Conservation (phyloP, 2,113 vertebrate genomes). For the Scortum barcoo region DNA sequence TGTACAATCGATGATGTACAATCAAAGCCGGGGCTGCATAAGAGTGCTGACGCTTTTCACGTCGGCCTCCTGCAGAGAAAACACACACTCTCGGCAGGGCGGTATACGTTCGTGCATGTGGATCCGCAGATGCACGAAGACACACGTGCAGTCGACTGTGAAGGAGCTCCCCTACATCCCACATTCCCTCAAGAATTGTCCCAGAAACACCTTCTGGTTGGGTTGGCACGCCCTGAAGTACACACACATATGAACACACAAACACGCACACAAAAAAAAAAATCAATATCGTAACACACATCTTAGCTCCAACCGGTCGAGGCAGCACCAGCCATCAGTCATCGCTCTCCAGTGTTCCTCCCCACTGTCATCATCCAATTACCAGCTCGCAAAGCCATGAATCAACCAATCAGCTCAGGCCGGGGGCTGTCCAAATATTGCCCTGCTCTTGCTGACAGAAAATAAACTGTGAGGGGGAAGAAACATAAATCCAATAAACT, state of each 20-base stretch:
- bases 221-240: not conserved
- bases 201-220: constrained; percentile 14
- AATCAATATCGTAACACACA: constrained; percentile 31
- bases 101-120: not conserved
- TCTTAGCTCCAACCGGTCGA: constrained; percentile 50
- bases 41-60: not conserved
- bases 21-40: constrained; percentile 20
- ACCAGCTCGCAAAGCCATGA: constrained; percentile 62
- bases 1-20: too few relatives aligned
- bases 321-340: constrained; percentile 63
- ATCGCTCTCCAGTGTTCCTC: constrained; percentile 40
- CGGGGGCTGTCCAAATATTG: constrained; percentile 63
- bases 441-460: constrained; percentile 26
- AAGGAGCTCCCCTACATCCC: not conserved
- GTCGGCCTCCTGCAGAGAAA: constrained; percentile 9
- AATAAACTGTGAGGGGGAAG: constrained; percentile 28
- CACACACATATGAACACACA: constrained; percentile 5
- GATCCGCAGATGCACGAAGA: not conserved
- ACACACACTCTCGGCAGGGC: constrained; percentile 1
- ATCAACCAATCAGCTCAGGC: constrained; percentile 74
- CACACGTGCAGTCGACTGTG: not conserved
- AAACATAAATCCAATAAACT: not conserved
- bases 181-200: constrained; percentile 1
- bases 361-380: constrained; percentile 71
- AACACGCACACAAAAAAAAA: not conserved